These are phyloP conservation scores for Hirundichthys speculiger DNA, from an alignment of 2,113 vertebrate genomes.

Conservation along the genomic window DNA sequence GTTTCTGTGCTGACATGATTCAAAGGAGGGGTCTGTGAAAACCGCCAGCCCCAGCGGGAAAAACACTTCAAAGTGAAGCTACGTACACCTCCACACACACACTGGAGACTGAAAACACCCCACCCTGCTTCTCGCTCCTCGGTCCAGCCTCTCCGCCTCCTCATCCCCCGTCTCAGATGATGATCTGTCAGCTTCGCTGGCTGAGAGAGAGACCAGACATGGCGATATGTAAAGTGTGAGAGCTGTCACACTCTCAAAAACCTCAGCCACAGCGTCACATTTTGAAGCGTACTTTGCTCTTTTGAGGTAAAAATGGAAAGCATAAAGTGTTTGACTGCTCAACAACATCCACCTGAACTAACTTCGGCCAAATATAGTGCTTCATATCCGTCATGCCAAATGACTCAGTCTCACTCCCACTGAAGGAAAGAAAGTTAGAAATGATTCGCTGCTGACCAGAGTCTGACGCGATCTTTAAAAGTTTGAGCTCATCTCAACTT, in stretches of 20 bases:
- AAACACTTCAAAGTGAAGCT: constrained; percentile 61
- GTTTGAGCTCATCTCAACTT: no score
- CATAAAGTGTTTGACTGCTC: neutral
- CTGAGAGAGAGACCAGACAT: constrained; percentile 29
- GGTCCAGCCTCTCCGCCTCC: constrained; percentile 40
- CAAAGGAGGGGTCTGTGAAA: constrained; percentile 53
- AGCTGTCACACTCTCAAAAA: constrained; percentile 26
- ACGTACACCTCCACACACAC: constrained; percentile 46
- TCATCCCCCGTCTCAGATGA: constrained; percentile 41
- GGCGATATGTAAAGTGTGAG: constrained; percentile 14
- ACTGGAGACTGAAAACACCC: constrained; percentile 33
- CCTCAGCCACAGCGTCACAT: neutral
- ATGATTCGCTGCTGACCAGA: no score
- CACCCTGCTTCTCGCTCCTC: constrained; percentile 33
- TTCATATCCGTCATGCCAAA: constrained; percentile 55
- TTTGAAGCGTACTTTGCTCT: neutral
- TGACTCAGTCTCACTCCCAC: constrained; percentile 46
- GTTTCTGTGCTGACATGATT: constrained; percentile 35
- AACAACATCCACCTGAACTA: constrained; percentile 10
- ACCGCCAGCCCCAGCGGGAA: constrained; percentile 41
- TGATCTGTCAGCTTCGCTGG: constrained; percentile 50
- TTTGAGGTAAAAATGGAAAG: constrained; percentile 3
- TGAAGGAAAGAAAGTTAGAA: neutral
- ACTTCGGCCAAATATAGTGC: constrained; percentile 50
- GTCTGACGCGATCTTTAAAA: no score